These are phyloP conservation scores for Phoenoteleia sp. DNA, from an alignment of 2,888 invertebrate genomes.

Conservation along the genomic window DNA sequence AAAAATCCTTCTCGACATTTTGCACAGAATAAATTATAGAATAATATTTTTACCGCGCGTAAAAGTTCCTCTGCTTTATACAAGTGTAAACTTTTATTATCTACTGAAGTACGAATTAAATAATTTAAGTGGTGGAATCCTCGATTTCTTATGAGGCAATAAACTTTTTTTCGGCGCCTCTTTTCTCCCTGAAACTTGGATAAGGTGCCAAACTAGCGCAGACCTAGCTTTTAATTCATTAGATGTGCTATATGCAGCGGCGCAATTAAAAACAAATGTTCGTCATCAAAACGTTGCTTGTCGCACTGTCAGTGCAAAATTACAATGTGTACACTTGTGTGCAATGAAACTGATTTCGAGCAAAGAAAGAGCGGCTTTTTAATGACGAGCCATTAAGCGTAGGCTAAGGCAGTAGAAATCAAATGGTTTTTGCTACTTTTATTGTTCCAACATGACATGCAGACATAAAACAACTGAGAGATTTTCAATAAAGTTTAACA, in stretches of 20 bases:
- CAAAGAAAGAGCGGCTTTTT: not conserved
- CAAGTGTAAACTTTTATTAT: too few relatives aligned
- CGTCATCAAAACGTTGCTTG: not conserved
- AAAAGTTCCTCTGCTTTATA: too few relatives aligned
- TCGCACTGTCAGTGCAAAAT: not conserved
- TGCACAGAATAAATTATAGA: too few relatives aligned
- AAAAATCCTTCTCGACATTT: too few relatives aligned
- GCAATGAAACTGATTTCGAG: not conserved
- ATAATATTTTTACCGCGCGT: too few relatives aligned
- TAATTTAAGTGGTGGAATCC: not conserved
- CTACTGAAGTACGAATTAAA: too few relatives aligned
- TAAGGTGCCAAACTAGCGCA: not conserved
- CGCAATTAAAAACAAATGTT: conserved; percentile 3
- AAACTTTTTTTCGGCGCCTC: not conserved
- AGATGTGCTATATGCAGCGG: not conserved
- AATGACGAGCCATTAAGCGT: conserved; percentile 1
- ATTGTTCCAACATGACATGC: not conserved
- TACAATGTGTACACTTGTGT: not conserved
- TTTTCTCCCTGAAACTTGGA: too few relatives aligned
- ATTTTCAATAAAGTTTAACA: conserved; percentile 13
- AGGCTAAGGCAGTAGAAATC: not conserved
- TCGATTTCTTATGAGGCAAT: not conserved
- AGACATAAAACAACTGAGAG: not conserved
- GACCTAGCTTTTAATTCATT: not conserved
- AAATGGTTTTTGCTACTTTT: conserved; percentile 9